phyloP scores from a whole-genome alignment of 2,888 invertebrate species.

The Scaptomyza parva region DNA sequence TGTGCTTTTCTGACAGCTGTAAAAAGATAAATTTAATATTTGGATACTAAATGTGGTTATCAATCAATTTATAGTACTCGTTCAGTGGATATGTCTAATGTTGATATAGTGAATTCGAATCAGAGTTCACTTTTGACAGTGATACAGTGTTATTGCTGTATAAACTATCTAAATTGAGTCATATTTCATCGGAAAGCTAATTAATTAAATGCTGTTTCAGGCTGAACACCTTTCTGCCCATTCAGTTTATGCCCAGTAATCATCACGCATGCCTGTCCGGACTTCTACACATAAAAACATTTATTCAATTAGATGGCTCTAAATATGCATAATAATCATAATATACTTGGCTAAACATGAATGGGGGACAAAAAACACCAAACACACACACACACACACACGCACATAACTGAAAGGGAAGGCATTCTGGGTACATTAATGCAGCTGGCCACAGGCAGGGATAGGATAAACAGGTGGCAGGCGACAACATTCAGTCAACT shows the following conservation, averaged over 20 bases:
- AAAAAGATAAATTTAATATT: not conserved
- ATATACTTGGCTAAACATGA: slow-evolving; percentile 52
- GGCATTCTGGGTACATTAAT: slow-evolving; percentile 16
- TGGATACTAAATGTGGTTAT: not conserved
- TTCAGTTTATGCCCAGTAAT: not conserved
- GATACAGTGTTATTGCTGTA: not conserved
- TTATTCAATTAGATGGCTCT: slow-evolving; percentile 69
- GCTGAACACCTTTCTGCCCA: slow-evolving; percentile 24
- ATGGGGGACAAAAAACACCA: slow-evolving; percentile 29
- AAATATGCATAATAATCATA: slow-evolving; percentile 70
- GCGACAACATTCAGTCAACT: slow-evolving; percentile 43
- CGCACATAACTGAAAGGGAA: slow-evolving; percentile 6
- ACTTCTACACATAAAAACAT: slow-evolving; percentile 18
- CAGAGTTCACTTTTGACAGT: not conserved
- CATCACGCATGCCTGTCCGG: slow-evolving; percentile 35
- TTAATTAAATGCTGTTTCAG: slow-evolving; percentile 62
- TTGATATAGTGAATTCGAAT: not conserved
- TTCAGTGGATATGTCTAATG: not conserved
- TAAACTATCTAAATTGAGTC: not conserved
- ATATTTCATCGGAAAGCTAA: slow-evolving; percentile 46
- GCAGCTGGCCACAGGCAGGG: not conserved
- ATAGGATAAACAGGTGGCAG: not conserved
- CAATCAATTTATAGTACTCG: not conserved
- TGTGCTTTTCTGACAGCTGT: not conserved
- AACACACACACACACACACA: slow-evolving; percentile 1